Base-by-base conservation (phyloP, 2,113 vertebrate species). In the Anhinga rufa region DNA sequence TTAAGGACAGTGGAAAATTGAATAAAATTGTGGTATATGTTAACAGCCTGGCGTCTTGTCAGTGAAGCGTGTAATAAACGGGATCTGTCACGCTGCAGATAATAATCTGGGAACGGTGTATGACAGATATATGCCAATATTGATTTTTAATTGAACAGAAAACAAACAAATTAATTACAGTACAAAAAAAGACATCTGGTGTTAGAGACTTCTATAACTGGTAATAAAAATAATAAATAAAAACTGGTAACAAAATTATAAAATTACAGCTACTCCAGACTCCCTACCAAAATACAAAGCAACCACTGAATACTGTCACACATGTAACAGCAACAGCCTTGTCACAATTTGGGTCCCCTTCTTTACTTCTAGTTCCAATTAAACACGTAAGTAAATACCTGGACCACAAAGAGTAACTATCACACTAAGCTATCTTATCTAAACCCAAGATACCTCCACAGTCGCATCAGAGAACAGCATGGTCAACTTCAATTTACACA, bases 381-480 rank as follows among this genome's bases (percentile, higher is more conserved):
- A 82, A 78, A 88, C n/a, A 16, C 0, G 5, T 34, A 65, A 58
- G 24, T 51, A 21, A 72, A 44, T 8, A 40, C 12, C 55, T 51
- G 31, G 12, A 60, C 24, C 46, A 54, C n/a, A 38, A 32, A 69
- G 31, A 60, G 28, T 15, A 88, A 65, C 49, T 24, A 38, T 36
- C 68, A 55, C 28, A 14, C 18, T 42, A 61, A 70, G 60, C 22
- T 31, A 21, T 29, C 57, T 72, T 54, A 26, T 11, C 10, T 36
- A 62, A 90, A 65, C 21, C 18, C 55, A 51, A 69, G n/a, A 3
- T 36, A 55, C 5, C 25, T 52, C 46, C 57, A 44, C 34, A 62
- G 17, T 0, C 1, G 19, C n/a, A 49, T 7, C 46, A 54, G 26
- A 72, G 38, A 75, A 54, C 20, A 75, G 32, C 14, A 20, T 0